phyloP scores from a whole-genome alignment of 1,140 invertebrate species.

The Brachionus asplanchnoidis region DNA sequence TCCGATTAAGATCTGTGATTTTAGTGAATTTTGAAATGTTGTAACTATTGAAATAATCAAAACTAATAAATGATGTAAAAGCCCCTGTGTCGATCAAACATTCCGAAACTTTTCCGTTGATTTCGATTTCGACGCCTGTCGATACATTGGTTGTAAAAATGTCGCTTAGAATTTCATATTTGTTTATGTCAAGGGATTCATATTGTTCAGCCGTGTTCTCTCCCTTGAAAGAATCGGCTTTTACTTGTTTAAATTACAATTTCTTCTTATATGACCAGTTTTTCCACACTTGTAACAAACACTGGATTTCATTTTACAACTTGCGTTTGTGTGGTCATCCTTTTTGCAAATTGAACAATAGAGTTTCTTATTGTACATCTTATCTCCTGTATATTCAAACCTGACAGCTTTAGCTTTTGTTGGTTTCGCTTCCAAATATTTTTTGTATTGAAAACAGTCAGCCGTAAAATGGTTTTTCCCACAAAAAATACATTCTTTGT shows the following conservation, averaged over 20 bases:
- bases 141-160: not conserved
- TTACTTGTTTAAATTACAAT: not conserved
- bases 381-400: not conserved
- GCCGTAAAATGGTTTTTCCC: not conserved
- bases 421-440: not conserved
- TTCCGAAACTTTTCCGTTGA: not conserved
- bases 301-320: not conserved
- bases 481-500: not conserved
- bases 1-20: not conserved
- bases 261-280: not conserved
- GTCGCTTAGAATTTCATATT: not conserved
- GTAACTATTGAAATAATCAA: not conserved
- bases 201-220: not conserved
- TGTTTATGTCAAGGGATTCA: not conserved
- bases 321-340: not conserved
- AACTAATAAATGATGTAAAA: not conserved
- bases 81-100: not conserved
- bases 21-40: not conserved
- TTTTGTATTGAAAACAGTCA: not conserved
- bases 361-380: not conserved
- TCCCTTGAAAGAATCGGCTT: not conserved
- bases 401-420: no score
- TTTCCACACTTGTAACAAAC: not conserved
- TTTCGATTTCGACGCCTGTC: not conserved
- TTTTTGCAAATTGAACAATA: not conserved